Base-by-base conservation (phyloP, 1,140 invertebrate species). In the Magallana angulata region DNA sequence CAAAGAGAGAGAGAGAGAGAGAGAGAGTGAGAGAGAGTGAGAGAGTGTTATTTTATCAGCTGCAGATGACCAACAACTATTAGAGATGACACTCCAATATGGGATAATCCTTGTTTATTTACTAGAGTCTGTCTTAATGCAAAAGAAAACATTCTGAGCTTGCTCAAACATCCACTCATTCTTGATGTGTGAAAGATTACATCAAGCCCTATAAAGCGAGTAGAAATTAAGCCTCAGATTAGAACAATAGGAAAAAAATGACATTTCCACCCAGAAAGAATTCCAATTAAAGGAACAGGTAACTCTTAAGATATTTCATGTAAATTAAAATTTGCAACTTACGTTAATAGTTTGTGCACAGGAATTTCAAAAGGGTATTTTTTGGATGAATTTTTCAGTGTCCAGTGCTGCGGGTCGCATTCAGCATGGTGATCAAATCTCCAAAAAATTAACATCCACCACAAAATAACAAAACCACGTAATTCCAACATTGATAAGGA, bases 121-220 rank as follows among this genome's bases (percentile, higher is more conserved):
- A 76, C 68, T 12, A 76, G 11, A 76, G 36, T 76, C 36, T 76
- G 68, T 30, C 11, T 76, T 76, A 76, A 76, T 76, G 8, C 68
- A 7, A 36, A 76, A 76, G 18, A 76, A 76, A 76, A 76, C 24
- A 76, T 9, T 12, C 36, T 76, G 36, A 76, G 18, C 68, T 76
- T 76, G 68, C 30, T 24, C 68, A 76, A 76, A 76, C 24, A 76
- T 76, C 18, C 18, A 76, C 9, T 76, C 18, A 36, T 76, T 76
- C 68, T 76, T 76, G 24, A 76, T 76, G 68, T 76, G 68, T 76
- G 68, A 76, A 76, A 76, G 68, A 76, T 76, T 76, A 76, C 18
- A 64, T 16, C 60, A 64, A 64, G 16, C 60, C 60, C 60, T 64
- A 36, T 12, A 48, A 30, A 7, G 18, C 12, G 68, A 76, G 68